Evolutionary conservation across 2,113 vertebrate genomes (phyloP).

Genomic region (Sterrhoptilus dennistouni): DNA sequence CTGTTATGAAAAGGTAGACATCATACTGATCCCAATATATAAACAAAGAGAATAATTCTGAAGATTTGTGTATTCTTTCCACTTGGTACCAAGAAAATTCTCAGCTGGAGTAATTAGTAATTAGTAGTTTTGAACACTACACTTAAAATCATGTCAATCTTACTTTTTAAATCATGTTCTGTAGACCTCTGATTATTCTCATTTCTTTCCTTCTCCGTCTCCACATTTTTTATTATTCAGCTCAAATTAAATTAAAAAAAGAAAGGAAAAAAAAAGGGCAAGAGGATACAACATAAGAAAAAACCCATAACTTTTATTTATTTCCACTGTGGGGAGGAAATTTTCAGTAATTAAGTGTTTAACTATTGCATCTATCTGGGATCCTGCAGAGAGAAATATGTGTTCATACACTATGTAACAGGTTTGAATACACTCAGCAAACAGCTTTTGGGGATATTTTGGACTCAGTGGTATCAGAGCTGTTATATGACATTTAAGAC

Average conservation of each 20-base stretch:
- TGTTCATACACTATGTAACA: neutral
- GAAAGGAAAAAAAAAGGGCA: fast-evolving
- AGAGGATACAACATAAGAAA: neutral
- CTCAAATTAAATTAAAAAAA: neutral
- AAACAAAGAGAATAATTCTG: neutral
- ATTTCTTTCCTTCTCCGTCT: neutral
- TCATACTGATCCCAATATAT: no score
- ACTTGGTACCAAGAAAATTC: neutral
- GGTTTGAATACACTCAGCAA: neutral
- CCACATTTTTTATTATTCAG: neutral
- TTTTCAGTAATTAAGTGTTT: neutral
- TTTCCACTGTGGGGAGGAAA: neutral
- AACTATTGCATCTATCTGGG: neutral
- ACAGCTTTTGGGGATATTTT: neutral
- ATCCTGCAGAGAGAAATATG: neutral
- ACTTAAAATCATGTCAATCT: neutral
- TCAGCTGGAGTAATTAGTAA: neutral
- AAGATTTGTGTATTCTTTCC: neutral
- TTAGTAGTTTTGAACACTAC: neutral
- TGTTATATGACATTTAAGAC: neutral
- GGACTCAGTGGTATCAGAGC: neutral
- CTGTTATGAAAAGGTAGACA: neutral
- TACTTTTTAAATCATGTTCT: neutral
- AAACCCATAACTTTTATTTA: neutral
- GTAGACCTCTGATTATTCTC: neutral